Evolutionary conservation across 2,113 vertebrate genomes (phyloP).

Genomic region (Sardina pilchardus): DNA sequence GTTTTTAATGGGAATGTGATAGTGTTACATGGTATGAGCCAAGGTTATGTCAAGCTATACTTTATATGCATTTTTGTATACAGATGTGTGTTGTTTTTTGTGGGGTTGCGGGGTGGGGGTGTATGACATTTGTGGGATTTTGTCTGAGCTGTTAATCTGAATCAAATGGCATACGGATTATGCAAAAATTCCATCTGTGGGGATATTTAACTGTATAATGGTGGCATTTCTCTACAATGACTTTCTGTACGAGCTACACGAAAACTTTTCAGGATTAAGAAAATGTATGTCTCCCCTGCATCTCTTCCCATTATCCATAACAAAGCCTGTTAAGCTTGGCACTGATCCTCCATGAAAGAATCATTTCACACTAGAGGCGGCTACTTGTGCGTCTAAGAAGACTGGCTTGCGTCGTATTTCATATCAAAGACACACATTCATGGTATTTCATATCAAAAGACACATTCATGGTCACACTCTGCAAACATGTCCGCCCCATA

Average conservation of each 20-base stretch:
- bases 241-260: not conserved
- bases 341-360: slow-evolving; percentile 46
- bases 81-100: not conserved
- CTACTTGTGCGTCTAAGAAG: not conserved
- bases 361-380: slow-evolving; percentile 37
- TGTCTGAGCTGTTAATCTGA: not conserved
- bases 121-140: not conserved
- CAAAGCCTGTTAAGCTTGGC: slow-evolving; percentile 42
- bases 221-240: not conserved
- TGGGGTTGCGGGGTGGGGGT: not conserved
- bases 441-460: slow-evolving; percentile 14
- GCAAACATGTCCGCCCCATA: not conserved
- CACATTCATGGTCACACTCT: slow-evolving; percentile 8
- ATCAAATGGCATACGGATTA: slow-evolving; percentile 10
- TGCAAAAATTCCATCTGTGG: slow-evolving; percentile 18
- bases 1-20: not conserved
- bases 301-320: slow-evolving; percentile 41
- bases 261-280: slow-evolving; percentile 17
- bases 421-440: slow-evolving; percentile 12
- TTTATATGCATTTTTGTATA: not conserved
- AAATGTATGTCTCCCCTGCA: slow-evolving; percentile 12
- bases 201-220: not conserved
- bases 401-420: not conserved
- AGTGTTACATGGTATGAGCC: not conserved
- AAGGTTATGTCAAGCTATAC: not conserved